A percentile compares a stretch with the other conserved stretches of the same genome.
Conservation (phyloP, 1,140 invertebrate species). For the Diorhabda sublineata region DNA sequence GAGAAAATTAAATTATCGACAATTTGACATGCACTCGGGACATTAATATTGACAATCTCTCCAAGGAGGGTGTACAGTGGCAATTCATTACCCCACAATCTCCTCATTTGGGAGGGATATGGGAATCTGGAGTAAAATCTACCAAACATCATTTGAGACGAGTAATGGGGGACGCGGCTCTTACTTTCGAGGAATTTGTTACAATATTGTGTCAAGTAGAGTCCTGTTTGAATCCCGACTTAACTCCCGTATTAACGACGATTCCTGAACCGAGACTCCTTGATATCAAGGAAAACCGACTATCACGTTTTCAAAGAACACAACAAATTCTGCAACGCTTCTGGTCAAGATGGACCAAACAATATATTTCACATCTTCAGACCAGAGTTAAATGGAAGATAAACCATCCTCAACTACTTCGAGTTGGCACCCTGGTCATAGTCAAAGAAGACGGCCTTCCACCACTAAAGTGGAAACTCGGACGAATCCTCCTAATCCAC, state of each 20-base stretch:
- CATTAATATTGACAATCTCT: too few relatives aligned
- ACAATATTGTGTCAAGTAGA: constrained; percentile 37
- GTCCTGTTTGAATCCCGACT: constrained; percentile 37
- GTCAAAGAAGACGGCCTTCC: constrained; percentile 27
- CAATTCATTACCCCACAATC: too few relatives aligned
- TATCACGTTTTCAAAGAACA: constrained; percentile 32
- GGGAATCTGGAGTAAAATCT: constrained; percentile 32
- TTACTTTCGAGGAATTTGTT: constrained; percentile 38
- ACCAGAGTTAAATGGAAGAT: constrained; percentile 26
- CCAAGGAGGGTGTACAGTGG: too few relatives aligned
- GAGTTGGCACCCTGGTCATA: constrained; percentile 26
- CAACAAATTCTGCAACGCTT: constrained; percentile 32
- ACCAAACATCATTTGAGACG: constrained; percentile 28
- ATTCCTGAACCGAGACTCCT: constrained; percentile 37
- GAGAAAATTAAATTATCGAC: too few relatives aligned
- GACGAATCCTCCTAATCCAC: constrained; percentile 36
- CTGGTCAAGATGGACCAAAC: constrained; percentile 33
- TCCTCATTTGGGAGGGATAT: too few relatives aligned
- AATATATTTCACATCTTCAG: constrained; percentile 34
- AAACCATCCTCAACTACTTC: not conserved
- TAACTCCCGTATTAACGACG: constrained; percentile 40
- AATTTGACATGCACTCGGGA: too few relatives aligned
- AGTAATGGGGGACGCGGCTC: constrained; percentile 28
- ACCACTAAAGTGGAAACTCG: constrained; percentile 33
- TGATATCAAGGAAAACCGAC: constrained; percentile 21